Evolutionary conservation across 2,888 invertebrate genomes (phyloP).

Genomic region (Mesoligia furuncula): DNA sequence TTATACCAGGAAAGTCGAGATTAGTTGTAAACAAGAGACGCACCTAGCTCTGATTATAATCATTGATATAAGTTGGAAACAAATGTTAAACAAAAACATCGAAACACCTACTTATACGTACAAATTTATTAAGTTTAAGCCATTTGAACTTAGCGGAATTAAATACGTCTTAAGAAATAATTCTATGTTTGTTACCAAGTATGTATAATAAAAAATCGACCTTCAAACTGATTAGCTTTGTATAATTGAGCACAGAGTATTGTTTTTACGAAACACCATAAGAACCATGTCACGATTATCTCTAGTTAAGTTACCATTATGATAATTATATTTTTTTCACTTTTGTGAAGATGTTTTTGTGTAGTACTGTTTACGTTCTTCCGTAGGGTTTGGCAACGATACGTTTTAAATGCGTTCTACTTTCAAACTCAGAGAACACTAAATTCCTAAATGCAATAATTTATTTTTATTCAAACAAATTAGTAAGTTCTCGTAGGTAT

Average conservation of each 20-base stretch:
- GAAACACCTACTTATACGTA: neutral
- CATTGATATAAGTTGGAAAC: constrained; percentile 1
- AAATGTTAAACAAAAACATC: neutral
- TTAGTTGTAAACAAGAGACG: neutral
- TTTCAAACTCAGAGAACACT: neutral
- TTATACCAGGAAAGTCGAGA: constrained; percentile 34
- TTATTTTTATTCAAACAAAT: neutral
- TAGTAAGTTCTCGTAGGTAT: neutral
- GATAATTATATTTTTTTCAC: neutral
- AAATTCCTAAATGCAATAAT: neutral
- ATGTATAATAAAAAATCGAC: constrained; percentile 25
- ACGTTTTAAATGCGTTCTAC: neutral
- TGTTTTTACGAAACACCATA: constrained; percentile 18
- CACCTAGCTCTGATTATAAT: neutral
- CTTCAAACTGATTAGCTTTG: constrained; percentile 23
- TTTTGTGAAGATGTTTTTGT: neutral
- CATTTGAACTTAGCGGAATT: constrained; percentile 19
- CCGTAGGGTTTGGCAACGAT: neutral
- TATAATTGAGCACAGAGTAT: constrained; percentile 3
- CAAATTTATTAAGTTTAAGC: neutral
- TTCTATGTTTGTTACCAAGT: neutral
- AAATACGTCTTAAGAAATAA: constrained; percentile 17
- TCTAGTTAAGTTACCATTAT: constrained; percentile 5
- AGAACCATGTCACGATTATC: constrained; percentile 12
- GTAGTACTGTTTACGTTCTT: neutral